Percentiles rank a stretch among this genome's conserved stretches.
These are phyloP conservation scores for Tachina lurida DNA, from an alignment of 2,888 invertebrate genomes.

Conservation along the genomic window DNA sequence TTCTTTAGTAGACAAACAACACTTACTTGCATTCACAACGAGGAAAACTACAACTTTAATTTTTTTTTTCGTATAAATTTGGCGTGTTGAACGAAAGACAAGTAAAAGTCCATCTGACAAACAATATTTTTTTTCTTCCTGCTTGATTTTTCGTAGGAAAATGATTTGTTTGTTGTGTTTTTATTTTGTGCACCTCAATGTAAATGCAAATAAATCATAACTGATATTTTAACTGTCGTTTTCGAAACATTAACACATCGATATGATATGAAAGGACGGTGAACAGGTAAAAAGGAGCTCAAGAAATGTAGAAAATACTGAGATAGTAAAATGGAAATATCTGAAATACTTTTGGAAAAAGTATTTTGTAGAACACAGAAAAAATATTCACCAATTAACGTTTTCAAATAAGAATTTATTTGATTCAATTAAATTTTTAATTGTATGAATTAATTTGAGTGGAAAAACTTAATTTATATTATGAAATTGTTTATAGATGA, in stretches of 20 bases:
- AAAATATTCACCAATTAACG: no score
- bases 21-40: not conserved
- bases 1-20: slow-evolving; percentile 30
- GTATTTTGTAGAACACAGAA: no score
- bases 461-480: no score
- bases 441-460: no score
- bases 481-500: no score
- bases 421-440: no score
- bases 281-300: not conserved
- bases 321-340: not conserved
- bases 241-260: slow-evolving; percentile 74
- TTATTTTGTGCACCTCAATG: not conserved
- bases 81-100: slow-evolving; percentile 27
- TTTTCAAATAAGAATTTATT: no score
- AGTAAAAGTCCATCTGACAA: slow-evolving; percentile 5
- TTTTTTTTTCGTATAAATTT: slow-evolving; percentile 51
- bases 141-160: slow-evolving; percentile 4
- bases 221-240: slow-evolving; percentile 76
- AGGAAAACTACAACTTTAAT: slow-evolving; percentile 27
- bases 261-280: slow-evolving; percentile 35
- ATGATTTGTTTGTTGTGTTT: slow-evolving; percentile 37
- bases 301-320: not conserved
- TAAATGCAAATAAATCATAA: slow-evolving; percentile 33
- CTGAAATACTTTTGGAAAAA: no score
- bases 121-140: not conserved